Base-by-base conservation (phyloP, 2,797 vertebrate genomes). In the Enteromius fasciolatus region DNA sequence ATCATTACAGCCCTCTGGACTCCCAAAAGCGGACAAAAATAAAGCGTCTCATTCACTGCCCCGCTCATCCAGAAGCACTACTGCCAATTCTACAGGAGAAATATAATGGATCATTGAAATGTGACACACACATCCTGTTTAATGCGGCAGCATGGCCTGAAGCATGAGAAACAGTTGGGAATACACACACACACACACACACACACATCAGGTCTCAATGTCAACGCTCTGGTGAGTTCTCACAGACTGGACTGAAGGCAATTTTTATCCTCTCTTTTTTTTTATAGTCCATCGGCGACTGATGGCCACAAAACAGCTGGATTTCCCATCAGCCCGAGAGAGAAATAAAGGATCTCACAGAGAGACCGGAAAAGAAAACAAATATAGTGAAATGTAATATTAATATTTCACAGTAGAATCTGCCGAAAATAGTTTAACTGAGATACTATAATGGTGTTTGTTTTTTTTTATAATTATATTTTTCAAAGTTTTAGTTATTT, bases 251-350 rank as follows among this genome's bases (percentile, higher is more conserved):
- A 75, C 2, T 75, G 63, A 68, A 88, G 84, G 88, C 87, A 88
- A 87, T 83, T 91, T 87, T 83, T 33, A 73, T 73, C 68, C 61
- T 18, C 50, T 33, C 15, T 48, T 67, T 68, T 78, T 67, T 28
- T 64, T 25, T 2, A 89, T 87, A 91, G 89, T 89, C 83, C 86
- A 90, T 84, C 66, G 61, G 78, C 88, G 15, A 67, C 88, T 88
- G 90, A 93, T 91, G 87, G 85, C 78, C 84, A 89, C 89, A 88
- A 88, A 92, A 91, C 93, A 92, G 90, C 88, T 84, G 85, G 85
- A 85, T 89, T 89, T 87, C 67, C 87, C 86, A 90, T 86, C 68
- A 82, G 84, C 87, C 28, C 39, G 15, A 64, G 50, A 23, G 44
- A 80, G 61, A 87, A 87, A 85, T 83, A 83, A 85, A 74, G 44